These are phyloP conservation scores for Tupaia chinensis DNA, from an alignment of 2,113 vertebrate species.

Conservation along the genomic window DNA sequence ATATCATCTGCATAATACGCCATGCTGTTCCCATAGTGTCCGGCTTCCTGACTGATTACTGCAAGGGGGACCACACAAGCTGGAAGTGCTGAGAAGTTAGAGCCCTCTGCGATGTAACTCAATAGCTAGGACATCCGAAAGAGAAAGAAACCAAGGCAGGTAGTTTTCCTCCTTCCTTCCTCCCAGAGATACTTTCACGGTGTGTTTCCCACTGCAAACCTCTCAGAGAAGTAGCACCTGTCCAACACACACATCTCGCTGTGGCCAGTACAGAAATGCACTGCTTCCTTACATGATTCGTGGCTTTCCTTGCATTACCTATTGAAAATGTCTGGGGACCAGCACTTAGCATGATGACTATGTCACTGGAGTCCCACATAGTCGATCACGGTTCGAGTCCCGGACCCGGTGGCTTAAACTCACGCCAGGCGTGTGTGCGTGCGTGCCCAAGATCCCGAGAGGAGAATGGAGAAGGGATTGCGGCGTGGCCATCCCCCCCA, in stretches of 20 bases:
- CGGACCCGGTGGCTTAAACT: too few species aligned
- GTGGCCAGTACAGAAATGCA: not conserved
- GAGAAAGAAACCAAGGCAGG: not conserved
- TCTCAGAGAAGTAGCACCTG: not conserved
- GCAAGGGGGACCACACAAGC: not conserved
- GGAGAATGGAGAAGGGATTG: too few species aligned
- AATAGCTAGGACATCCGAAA: not conserved
- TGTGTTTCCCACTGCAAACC: not conserved
- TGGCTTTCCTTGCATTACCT: not conserved
- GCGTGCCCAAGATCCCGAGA: too few species aligned
- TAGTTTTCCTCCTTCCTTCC: not conserved
- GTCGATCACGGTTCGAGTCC: too few species aligned
- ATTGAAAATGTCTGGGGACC: not conserved
- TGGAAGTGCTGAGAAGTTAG: not conserved
- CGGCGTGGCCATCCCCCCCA: too few species aligned
- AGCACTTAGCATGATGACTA: too few species aligned
- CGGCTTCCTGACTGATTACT: not conserved
- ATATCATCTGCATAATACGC: not conserved
- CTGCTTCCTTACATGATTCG: not conserved
- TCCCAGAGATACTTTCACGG: not conserved
- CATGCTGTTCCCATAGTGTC: not conserved
- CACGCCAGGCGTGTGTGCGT: too few species aligned
- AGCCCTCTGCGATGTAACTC: not conserved
- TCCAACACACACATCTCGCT: too few species aligned
- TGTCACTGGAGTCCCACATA: too few species aligned